These are phyloP conservation scores for Drosophila nigricruria DNA, from an alignment of 2,888 invertebrate genomes.

Conservation along the genomic window DNA sequence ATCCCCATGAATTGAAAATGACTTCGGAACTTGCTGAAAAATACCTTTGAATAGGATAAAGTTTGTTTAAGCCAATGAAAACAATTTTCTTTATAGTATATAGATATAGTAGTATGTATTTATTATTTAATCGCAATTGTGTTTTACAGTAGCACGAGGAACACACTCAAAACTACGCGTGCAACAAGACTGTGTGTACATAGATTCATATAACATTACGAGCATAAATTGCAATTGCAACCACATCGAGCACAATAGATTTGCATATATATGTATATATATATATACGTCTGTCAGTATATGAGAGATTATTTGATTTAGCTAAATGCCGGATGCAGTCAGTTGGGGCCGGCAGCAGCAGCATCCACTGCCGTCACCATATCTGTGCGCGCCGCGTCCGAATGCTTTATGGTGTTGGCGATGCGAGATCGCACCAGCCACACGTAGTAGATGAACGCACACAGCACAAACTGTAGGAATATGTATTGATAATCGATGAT, in stretches of 20 bases:
- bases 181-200: slow-evolving; percentile 19
- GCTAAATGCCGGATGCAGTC: slow-evolving; percentile 73
- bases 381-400: slow-evolving; percentile 13
- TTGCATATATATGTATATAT: slow-evolving; percentile 13
- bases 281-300: slow-evolving; percentile 20
- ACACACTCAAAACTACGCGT: slow-evolving; percentile 15
- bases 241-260: slow-evolving; percentile 67
- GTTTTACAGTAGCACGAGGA: slow-evolving; percentile 33
- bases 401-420: not conserved
- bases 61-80: not conserved
- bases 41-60: not conserved
- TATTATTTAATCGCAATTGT: slow-evolving; percentile 44
- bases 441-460: slow-evolving; percentile 62
- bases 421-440: slow-evolving; percentile 61
- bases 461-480: slow-evolving; percentile 73
- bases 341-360: slow-evolving; percentile 28
- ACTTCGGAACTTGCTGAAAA: not conserved
- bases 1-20: not conserved
- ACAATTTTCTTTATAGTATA: not conserved
- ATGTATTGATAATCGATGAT: slow-evolving; percentile 75
- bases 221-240: slow-evolving; percentile 57
- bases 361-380: slow-evolving; percentile 8
- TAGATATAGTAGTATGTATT: slow-evolving; percentile 23
- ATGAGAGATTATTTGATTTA: slow-evolving; percentile 69
- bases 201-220: slow-evolving; percentile 39